Conservation (phyloP, 2,113 vertebrate genomes). For the Falcunculus frontatus region DNA sequence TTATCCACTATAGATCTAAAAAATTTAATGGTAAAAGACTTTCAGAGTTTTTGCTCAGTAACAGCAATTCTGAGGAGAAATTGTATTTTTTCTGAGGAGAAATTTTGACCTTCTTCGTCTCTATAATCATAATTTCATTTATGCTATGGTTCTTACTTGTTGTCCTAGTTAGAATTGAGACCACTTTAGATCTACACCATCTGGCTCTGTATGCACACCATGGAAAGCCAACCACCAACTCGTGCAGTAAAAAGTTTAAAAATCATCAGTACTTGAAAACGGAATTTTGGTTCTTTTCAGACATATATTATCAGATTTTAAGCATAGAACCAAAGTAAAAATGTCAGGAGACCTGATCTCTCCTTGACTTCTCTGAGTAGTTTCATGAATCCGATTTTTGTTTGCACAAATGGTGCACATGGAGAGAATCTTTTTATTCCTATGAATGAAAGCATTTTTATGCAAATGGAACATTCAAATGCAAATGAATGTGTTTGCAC, state of each 20-base stretch:
- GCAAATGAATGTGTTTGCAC: slow-evolving; percentile 32
- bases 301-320: neutral
- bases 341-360: neutral
- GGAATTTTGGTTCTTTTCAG: neutral
- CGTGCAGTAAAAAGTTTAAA: neutral
- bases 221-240: neutral
- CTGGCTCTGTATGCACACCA: neutral
- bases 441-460: slow-evolving; percentile 34
- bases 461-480: slow-evolving; percentile 40
- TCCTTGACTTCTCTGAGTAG: neutral
- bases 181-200: neutral
- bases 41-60: neutral
- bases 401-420: slow-evolving; percentile 4
- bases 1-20: neutral
- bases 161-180: neutral
- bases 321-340: neutral
- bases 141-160: neutral
- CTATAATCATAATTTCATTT: neutral
- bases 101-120: neutral
- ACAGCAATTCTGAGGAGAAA: neutral
- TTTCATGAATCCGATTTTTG: neutral
- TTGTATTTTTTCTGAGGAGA: neutral
- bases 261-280: neutral
- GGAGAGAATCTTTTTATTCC: slow-evolving; percentile 1
- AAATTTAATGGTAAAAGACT: neutral